Conservation (phyloP, 35 echinoderm and acorn worm genomes). For the Apostichopus californicus region DNA sequence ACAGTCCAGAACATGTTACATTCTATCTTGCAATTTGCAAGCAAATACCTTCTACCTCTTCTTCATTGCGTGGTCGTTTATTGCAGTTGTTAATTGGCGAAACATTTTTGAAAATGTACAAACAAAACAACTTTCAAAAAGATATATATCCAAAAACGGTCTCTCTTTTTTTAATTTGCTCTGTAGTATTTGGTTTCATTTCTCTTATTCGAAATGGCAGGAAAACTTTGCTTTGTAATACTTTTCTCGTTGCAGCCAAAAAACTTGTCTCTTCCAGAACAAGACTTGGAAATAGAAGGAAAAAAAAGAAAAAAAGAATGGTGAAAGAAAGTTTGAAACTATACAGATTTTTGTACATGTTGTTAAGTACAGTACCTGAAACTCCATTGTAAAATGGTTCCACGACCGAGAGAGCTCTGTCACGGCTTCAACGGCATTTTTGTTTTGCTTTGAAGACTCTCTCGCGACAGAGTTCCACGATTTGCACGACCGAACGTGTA, state of each 20-base stretch:
- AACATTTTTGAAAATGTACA: neutral
- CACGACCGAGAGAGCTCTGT: too few relatives aligned
- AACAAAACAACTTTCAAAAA: neutral
- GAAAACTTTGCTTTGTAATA: constrained; percentile 24
- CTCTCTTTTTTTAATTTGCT: too few relatives aligned
- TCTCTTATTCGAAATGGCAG: constrained; percentile 23
- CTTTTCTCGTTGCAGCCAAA: constrained; percentile 40
- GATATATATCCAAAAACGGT: too few relatives aligned
- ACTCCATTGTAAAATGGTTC: too few relatives aligned
- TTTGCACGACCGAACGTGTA: too few relatives aligned
- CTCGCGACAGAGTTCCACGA: too few relatives aligned
- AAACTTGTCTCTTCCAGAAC: neutral
- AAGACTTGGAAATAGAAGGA: neutral
- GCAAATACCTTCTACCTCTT: too few relatives aligned
- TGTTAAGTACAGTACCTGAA: constrained; percentile 7
- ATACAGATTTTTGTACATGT: neutral
- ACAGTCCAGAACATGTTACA: too few relatives aligned
- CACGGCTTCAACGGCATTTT: too few relatives aligned
- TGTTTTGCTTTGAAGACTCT: too few relatives aligned
- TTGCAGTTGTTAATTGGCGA: neutral
- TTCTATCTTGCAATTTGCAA: too few relatives aligned
- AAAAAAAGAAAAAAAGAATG: neutral
- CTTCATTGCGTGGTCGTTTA: neutral
- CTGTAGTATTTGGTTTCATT: neutral
- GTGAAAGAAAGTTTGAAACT: neutral